Evolutionary conservation across 1,140 invertebrate species (phyloP).

Genomic region (Halesus radiatus): DNA sequence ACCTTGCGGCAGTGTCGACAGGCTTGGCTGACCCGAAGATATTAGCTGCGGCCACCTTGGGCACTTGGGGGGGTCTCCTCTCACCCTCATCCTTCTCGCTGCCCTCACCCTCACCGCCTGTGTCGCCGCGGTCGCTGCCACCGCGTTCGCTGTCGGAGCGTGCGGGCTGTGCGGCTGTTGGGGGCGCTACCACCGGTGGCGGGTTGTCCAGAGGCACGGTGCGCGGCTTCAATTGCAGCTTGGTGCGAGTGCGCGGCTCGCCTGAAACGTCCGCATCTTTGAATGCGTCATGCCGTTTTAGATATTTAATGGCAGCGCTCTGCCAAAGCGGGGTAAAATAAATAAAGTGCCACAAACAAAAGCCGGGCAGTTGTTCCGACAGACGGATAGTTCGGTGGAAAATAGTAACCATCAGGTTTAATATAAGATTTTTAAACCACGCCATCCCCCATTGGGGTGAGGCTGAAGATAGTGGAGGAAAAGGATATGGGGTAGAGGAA

Average conservation of each 20-base stretch:
- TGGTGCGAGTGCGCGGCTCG: conserved; percentile 76
- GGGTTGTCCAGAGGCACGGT: conserved; percentile 75
- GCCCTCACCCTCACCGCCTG: neutral
- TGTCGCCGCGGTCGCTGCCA: conserved; percentile 21
- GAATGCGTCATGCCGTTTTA: too few relatives aligned
- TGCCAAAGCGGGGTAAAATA: too few relatives aligned
- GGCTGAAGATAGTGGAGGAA: too few relatives aligned
- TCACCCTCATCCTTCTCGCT: conserved; percentile 35
- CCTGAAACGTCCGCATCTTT: conserved; percentile 55
- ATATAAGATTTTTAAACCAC: too few relatives aligned
- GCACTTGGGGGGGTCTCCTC: conserved; percentile 50
- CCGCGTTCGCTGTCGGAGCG: conserved; percentile 27
- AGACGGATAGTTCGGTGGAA: too few relatives aligned
- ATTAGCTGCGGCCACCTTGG: conserved; percentile 73
- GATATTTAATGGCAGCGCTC: too few relatives aligned
- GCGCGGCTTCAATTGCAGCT: conserved; percentile 80
- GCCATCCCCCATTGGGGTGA: too few relatives aligned
- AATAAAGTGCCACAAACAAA: too few relatives aligned
- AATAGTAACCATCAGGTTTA: too few relatives aligned
- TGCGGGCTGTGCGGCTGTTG: conserved; percentile 42
- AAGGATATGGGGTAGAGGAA: too few relatives aligned
- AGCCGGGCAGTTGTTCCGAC: too few relatives aligned
- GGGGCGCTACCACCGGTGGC: conserved; percentile 54
- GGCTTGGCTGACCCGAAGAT: conserved; percentile 95
- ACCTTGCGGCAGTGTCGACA: conserved; percentile 88